phyloP scores from a whole-genome alignment of 2,797 vertebrate species.

The Vespertilio murinus region DNA sequence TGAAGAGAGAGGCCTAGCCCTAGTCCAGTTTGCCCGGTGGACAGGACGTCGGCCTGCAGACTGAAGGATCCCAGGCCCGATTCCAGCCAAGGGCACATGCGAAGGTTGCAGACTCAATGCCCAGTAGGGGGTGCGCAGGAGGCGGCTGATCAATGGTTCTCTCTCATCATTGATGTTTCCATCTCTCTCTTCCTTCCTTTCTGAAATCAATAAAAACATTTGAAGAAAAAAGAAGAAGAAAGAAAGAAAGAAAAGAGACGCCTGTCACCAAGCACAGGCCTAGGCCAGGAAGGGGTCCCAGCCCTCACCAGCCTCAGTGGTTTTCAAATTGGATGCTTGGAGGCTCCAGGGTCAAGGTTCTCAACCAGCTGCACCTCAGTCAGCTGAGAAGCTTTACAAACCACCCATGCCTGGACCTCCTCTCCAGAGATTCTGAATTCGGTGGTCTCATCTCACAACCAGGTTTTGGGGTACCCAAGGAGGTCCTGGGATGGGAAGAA shows the following conservation, averaged over 20 bases:
- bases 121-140: too few relatives aligned
- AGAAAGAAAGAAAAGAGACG: not conserved
- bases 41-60: too few relatives aligned
- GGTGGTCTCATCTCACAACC: not conserved
- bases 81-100: too few relatives aligned
- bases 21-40: too few relatives aligned
- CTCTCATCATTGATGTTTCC: too few relatives aligned
- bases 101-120: too few relatives aligned
- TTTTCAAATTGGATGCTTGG: not conserved
- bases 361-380: not conserved
- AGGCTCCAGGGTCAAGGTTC: not conserved
- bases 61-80: too few relatives aligned
- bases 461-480: not conserved
- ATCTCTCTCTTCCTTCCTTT: too few relatives aligned
- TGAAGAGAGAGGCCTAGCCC: not conserved
- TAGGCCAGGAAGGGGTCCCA: not conserved
- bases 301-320: not conserved
- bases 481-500: not conserved
- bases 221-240: too few relatives aligned
- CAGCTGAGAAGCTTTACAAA: not conserved
- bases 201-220: too few relatives aligned
- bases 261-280: not conserved
- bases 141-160: too few relatives aligned
- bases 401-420: not conserved
- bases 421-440: not conserved